A percentile compares a stretch with the other conserved stretches of the same genome.
These are phyloP conservation scores for Eucera pruinosa DNA, from an alignment of 2,888 invertebrate species.

Conservation along the genomic window DNA sequence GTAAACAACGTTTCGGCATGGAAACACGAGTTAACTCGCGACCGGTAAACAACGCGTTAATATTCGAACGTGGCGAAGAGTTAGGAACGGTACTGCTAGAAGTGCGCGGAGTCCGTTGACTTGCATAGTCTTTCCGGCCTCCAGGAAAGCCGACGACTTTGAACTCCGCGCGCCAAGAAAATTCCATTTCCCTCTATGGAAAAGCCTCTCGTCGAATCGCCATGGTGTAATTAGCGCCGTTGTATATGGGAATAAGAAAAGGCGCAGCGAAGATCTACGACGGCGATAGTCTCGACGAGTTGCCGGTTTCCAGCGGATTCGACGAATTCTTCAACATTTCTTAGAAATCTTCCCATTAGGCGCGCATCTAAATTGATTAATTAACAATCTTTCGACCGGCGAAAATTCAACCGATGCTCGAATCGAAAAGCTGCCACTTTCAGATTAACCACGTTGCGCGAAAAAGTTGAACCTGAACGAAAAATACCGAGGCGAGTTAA, in stretches of 20 bases:
- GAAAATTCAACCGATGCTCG: too few species aligned
- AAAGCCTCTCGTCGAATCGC: slow-evolving; percentile 59
- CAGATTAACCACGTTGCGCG: too few species aligned
- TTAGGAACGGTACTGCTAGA: slow-evolving; percentile 40
- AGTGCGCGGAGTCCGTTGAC: slow-evolving; percentile 63
- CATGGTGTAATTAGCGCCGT: slow-evolving; percentile 63
- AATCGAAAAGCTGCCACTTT: too few species aligned
- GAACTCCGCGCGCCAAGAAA: slow-evolving; percentile 67
- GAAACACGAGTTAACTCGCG: too few species aligned
- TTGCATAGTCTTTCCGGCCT: slow-evolving; percentile 56
- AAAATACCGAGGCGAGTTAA: too few species aligned
- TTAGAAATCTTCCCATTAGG: not conserved
- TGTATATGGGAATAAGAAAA: slow-evolving; percentile 60
- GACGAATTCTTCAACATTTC: not conserved
- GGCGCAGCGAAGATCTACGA: slow-evolving; percentile 35
- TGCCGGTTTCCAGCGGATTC: slow-evolving; percentile 1
- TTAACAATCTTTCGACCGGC: too few species aligned
- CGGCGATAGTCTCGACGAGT: slow-evolving; percentile 23
- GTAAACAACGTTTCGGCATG: too few species aligned
- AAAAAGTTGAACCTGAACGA: too few species aligned
- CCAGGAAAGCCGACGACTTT: slow-evolving; percentile 73
- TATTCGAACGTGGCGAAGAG: slow-evolving; percentile 14
- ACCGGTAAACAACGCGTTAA: too few species aligned
- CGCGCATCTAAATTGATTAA: not conserved
- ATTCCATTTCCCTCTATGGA: slow-evolving; percentile 69